Base-by-base conservation (phyloP, 2,113 vertebrate species). In the Setophaga kirtlandii region DNA sequence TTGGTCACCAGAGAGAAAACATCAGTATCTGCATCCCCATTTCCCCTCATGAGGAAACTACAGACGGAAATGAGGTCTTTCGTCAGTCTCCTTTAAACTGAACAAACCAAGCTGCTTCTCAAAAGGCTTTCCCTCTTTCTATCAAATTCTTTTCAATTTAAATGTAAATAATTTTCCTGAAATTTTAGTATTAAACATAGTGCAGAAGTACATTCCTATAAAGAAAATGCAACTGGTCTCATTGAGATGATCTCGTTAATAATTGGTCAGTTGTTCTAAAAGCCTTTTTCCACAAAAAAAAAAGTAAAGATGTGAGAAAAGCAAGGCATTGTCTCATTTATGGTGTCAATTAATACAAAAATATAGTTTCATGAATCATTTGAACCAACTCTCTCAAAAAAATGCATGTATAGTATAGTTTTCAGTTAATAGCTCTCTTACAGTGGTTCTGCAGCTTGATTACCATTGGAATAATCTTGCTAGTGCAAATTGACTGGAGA, bases 401-500 rank as follows among this genome's bases (percentile, higher is more conserved):
- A 9, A 6, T 5, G 2, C 19, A 9, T 18, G 1, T 44, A 19
- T 35, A 27, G 6, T n/a, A n/a, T 21, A 20, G 2, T 41, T 82
- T 87, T 47, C 30, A 60, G 1, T 78, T 60, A 49, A 83, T 31
- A 31, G 7, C 35, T 14, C 6, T 46, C 13, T 27, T 49, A 24
- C 20, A 55, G 23, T 83, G 25, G 2, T 59, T 55, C 30, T 81
- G 21, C 24, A 56, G 5, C 20, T 47, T 58, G 25, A 31, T 53
- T 70, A 59, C 3, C 2, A 2, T 41, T 58, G 46, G 17, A 78
- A 60, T 5, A 74, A 44, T 58, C 81, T 52, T 39, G 5, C 15
- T 47, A 59, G 25, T 50, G 20, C 5, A 55, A 52, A 46, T 42
- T 50, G 49, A 14, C 20, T 63, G 23, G 10, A 83, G 25, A 49